A percentile compares a stretch with the other conserved stretches of the same genome.
These are phyloP conservation scores for Erpetoichthys calabaricus DNA, from an alignment of 2,797 vertebrate species.

Conservation along the genomic window DNA sequence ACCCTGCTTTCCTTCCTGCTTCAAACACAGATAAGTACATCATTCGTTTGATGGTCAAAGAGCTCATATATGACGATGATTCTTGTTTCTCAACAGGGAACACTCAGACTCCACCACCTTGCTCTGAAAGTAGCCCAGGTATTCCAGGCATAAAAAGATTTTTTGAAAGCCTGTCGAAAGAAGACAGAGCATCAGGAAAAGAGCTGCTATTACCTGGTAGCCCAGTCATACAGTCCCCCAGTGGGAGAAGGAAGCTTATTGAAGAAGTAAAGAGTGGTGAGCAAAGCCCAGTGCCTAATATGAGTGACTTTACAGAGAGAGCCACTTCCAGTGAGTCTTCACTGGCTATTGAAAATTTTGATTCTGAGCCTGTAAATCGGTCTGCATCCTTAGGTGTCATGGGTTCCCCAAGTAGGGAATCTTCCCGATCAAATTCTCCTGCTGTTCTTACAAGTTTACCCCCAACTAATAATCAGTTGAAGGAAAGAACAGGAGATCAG, in stretches of 20 bases:
- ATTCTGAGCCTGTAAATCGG: constrained; percentile 42
- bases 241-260: constrained; percentile 52
- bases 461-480: constrained; percentile 26
- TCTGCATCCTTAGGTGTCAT: constrained; percentile 31
- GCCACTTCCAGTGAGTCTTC: constrained; percentile 40
- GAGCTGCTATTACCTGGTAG: constrained; percentile 60
- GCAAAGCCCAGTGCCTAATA: constrained; percentile 49
- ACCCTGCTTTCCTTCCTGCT: constrained; percentile 71
- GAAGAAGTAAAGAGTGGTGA: constrained; percentile 64
- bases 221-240: constrained; percentile 38
- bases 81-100: constrained; percentile 15
- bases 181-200: constrained; percentile 33
- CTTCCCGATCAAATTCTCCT: constrained; percentile 44
- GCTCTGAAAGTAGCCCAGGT: constrained; percentile 33
- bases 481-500: constrained; percentile 41
- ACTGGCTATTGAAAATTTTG: constrained; percentile 40
- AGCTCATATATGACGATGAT: constrained; percentile 48
- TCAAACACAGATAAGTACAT: constrained; percentile 76
- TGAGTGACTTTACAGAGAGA: constrained; percentile 53
- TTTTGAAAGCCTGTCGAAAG: constrained; percentile 46
- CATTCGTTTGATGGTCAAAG: constrained; percentile 59
- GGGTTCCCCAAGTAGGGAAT: constrained; percentile 41
- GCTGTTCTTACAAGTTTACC: constrained; percentile 23
- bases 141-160: constrained; percentile 53
- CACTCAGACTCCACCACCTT: constrained; percentile 23